Evolutionary conservation across 2,888 invertebrate genomes (phyloP).

Genomic region (Thysanoteuthis rhombus): DNA sequence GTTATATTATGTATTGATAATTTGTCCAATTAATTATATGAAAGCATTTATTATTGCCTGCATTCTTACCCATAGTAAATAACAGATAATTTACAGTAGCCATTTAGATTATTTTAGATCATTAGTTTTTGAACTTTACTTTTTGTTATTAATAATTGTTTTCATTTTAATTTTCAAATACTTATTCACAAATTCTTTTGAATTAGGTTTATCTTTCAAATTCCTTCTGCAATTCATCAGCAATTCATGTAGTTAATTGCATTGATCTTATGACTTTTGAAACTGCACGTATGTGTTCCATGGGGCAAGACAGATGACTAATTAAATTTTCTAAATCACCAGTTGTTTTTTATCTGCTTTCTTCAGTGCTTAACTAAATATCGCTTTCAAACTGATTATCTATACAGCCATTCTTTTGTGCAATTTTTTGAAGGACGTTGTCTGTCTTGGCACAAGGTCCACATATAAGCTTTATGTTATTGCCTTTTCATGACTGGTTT

Average conservation of each 20-base stretch:
- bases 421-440: not conserved
- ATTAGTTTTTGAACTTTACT: not conserved
- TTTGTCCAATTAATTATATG: not conserved
- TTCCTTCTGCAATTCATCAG: not conserved
- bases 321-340: not conserved
- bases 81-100: constrained; percentile 35
- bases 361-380: not conserved
- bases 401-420: not conserved
- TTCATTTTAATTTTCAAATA: not conserved
- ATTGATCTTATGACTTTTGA: not conserved
- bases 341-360: not conserved
- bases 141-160: not conserved
- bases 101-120: not conserved
- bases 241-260: not conserved
- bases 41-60: not conserved
- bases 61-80: not conserved
- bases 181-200: not conserved
- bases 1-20: not conserved
- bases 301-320: not conserved
- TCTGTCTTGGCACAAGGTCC: not conserved
- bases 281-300: not conserved
- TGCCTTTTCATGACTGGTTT: not conserved
- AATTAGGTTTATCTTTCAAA: not conserved
- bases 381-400: not conserved
- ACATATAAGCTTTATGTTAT: constrained; percentile 1